Conservation (phyloP, 1,140 invertebrate species). For the Patella vulgata region DNA sequence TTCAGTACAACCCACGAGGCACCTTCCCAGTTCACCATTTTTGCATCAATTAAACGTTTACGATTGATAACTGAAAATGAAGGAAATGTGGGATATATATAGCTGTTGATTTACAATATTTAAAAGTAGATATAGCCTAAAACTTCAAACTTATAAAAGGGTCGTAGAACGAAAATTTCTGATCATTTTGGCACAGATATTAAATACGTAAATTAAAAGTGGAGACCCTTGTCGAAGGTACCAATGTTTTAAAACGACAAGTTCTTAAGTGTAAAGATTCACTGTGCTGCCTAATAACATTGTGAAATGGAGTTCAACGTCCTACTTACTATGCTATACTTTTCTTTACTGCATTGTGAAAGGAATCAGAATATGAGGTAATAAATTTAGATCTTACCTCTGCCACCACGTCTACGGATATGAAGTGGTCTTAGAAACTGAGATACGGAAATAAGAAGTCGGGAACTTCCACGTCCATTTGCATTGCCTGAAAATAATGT, state of each 20-base stretch:
- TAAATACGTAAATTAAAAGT: no score
- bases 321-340: no score
- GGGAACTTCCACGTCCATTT: not conserved
- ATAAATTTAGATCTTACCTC: not conserved
- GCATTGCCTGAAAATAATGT: not conserved
- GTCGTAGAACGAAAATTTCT: no score
- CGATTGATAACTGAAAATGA: slow-evolving; percentile 16
- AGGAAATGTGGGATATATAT: not conserved
- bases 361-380: not conserved
- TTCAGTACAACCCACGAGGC: slow-evolving; percentile 18
- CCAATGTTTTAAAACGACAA: not conserved
- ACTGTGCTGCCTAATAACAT: no score
- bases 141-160: not conserved
- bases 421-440: slow-evolving; percentile 9
- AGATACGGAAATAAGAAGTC: slow-evolving; percentile 8
- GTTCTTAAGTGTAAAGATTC: not conserved
- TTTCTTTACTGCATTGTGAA: no score
- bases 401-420: not conserved
- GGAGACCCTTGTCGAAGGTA: no score
- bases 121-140: not conserved
- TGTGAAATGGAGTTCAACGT: no score
- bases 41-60: slow-evolving; percentile 19
- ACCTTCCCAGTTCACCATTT: slow-evolving; percentile 3
- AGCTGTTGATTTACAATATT: not conserved
- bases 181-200: no score